Conservation (phyloP, 2,113 vertebrate species). For the Lutjanus erythropterus region DNA sequence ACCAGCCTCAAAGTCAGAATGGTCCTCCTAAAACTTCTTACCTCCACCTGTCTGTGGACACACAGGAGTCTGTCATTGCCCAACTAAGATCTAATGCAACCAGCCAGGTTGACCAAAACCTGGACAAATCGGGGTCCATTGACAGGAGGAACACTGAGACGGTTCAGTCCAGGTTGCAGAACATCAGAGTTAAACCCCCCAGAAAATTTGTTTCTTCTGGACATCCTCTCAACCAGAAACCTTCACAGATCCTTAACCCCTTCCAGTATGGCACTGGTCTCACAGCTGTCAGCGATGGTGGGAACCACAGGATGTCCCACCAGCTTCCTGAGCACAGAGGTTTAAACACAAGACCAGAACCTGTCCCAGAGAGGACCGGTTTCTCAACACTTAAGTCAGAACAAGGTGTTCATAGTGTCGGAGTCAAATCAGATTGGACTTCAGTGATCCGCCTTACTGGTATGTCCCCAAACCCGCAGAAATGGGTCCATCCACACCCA, state of each 20-base stretch:
- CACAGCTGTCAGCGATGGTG: not conserved
- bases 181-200: constrained; percentile 49
- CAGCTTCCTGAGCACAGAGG: not conserved
- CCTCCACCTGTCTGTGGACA: not conserved
- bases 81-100: not conserved
- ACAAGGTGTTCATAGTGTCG: not conserved
- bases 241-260: not conserved
- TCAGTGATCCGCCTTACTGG: not conserved
- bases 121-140: not conserved
- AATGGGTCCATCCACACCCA: not conserved
- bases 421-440: not conserved
- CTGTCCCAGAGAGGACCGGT: not conserved
- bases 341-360: not conserved
- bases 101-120: not conserved
- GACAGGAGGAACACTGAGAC: not conserved
- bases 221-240: constrained; percentile 5
- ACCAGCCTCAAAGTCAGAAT: not conserved
- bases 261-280: not conserved
- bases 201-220: constrained; percentile 16
- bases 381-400: not conserved
- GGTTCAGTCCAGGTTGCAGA: not conserved
- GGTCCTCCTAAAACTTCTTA: not conserved
- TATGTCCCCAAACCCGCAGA: not conserved
- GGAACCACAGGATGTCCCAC: not conserved
- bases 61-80: not conserved